A percentile compares a stretch with the other conserved stretches of the same genome.
These are phyloP conservation scores for Pelobates cultripes DNA, from an alignment of 2,797 vertebrate genomes.

Conservation along the genomic window DNA sequence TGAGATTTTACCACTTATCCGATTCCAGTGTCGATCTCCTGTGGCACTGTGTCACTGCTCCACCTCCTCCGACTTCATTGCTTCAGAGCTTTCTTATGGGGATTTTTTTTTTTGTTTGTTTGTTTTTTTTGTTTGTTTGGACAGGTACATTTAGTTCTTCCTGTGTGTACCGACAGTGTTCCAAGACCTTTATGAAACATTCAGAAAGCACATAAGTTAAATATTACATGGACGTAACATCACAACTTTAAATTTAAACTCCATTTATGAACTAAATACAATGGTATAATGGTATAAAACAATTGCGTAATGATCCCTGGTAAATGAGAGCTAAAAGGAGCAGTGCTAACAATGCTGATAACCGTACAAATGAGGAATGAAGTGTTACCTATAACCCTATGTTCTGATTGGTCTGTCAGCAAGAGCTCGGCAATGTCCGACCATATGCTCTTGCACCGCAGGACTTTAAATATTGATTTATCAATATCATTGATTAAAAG, in stretches of 20 bases:
- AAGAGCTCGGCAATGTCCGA: not conserved
- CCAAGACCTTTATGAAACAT: slow-evolving; percentile 76
- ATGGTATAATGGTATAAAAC: slow-evolving; percentile 72
- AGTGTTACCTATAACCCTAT: slow-evolving; percentile 51
- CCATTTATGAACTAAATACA: slow-evolving; percentile 72
- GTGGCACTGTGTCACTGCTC: too few species aligned
- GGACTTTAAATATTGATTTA: slow-evolving; percentile 80
- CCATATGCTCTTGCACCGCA: slow-evolving; percentile 6
- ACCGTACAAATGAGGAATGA: slow-evolving; percentile 80
- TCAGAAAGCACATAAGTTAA: slow-evolving; percentile 82
- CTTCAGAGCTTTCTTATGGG: too few species aligned
- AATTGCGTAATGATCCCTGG: slow-evolving; percentile 70
- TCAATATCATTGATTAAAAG: slow-evolving; percentile 78
- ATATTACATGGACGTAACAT: slow-evolving; percentile 81
- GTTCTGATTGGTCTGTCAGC: slow-evolving; percentile 2
- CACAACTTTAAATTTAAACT: slow-evolving; percentile 75
- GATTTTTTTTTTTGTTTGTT: too few species aligned
- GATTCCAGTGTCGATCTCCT: too few species aligned
- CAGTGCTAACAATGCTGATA: slow-evolving; percentile 68
- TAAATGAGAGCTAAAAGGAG: slow-evolving; percentile 74
- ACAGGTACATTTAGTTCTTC: slow-evolving; percentile 80
- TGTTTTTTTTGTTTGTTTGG: slow-evolving; percentile 50
- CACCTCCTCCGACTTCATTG: too few species aligned
- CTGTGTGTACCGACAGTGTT: slow-evolving; percentile 75
- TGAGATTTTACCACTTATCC: too few species aligned